Evolutionary conservation across 2,113 vertebrate genomes (phyloP), one percentile per base, ranked within the genome.

Genomic region (Atherinomorus stipes): DNA sequence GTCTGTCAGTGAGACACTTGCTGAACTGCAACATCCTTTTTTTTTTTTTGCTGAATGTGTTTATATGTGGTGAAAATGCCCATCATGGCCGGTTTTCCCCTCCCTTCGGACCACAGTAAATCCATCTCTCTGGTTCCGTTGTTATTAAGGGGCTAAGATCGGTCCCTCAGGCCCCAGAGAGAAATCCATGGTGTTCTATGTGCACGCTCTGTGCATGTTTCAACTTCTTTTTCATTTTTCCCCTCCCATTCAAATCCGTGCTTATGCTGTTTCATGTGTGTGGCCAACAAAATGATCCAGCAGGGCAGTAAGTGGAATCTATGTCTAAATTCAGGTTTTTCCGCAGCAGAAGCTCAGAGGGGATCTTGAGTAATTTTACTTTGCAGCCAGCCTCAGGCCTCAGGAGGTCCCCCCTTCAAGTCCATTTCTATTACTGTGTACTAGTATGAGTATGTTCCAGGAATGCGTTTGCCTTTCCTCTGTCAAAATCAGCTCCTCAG

Each of bases 311-410:
- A 67, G 54, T 31, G 26, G 31, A 45, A 54, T 26, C 68, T 21
- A 16, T 72, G 64, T 69, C 64, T 65, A 53, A 73, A 72, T 64
- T 78, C 34, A 31, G 18, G 0, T 66, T 69, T 71, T 71, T 42
- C 40, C 2, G 7, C 34, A 64, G 21, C 49, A 74, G 38, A 60
- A 78, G 64, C 75, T 77, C 61, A 59, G 49, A 57, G 38, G 60
- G 47, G 69, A 85, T 85, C 52, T 76, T 52, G 76, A 82, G 64
- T 81, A 68, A 76, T 86, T 79, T 86, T 7, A 59, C 58, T 80
- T 52, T 70, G 64, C 64, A 66, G 71, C 58, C 56, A 64, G 34
- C 40, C 1, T 68, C 61, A 62, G 69, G 66, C 72, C 75, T 69
- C 59, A 2, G 21, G 81, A 83, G 82, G 47, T 52, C 66, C 38